Evolutionary conservation across 2,797 vertebrate genomes (phyloP), one percentile per base, ranked within the genome.

Genomic region (Cichlasoma orientale): DNA sequence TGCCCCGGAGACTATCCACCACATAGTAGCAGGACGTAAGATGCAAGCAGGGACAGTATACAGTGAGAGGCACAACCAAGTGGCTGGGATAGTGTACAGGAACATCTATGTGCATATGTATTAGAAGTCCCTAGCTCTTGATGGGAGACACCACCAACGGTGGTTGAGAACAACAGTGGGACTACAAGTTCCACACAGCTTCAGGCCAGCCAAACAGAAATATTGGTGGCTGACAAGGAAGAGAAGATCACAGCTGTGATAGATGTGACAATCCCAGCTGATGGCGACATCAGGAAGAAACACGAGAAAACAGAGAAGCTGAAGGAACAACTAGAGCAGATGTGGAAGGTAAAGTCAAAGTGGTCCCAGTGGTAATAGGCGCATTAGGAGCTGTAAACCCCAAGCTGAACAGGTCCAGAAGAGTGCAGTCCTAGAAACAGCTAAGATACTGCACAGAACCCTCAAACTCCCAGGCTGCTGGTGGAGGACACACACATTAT

Each of bases 11-110:
- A 41, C 58, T 41, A 41, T 41, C 33, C 7, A 61, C 21, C 13
- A 25, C 58, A 61, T 21, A 0, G n/a, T 0, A 0, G 33, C 2
- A 61, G 7, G 23, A 61, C 23, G 36, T 25, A 1, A 59, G 3
- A 21, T 21, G 57, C 31, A 59, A 59, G 31, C n/a, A 36, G 31
- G 57, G 57, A 21, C 31, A 14, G 12, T 19, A 59, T 59, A 59
- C 57, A 59, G 21, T 21, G 57, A 36, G 57, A 59, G 57, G 57
- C 36, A 11, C 57, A 14, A 36, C 13, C 19, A 36, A 36, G 31
- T 59, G 31, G 0, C 19, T 59, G 11, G 31, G 57, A 59, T 41
- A 61, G 58, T 61, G 58, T 61, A 61, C 0, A 0, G 0, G 33
- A 61, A 0, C 10, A 23, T 61, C n/a, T 25, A 41, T 61, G 58